These are phyloP conservation scores for Pitta sordida DNA, from an alignment of 2,113 vertebrate genomes.

Conservation along the genomic window DNA sequence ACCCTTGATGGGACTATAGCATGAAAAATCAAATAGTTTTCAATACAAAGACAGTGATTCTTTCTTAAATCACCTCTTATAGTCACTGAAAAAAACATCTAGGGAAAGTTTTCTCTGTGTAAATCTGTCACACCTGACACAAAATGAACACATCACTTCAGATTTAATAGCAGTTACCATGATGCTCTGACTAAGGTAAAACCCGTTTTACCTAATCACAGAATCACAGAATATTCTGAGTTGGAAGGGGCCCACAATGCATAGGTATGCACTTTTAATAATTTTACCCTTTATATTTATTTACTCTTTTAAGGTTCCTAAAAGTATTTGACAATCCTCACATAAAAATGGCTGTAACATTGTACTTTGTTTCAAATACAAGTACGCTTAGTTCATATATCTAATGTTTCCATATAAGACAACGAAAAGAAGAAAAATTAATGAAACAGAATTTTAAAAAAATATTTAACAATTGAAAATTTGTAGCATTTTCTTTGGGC, in stretches of 20 bases:
- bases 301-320: not conserved
- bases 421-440: not conserved
- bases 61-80: not conserved
- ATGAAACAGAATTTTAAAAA: not conserved
- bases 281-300: not conserved
- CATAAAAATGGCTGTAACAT: not conserved
- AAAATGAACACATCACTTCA: not conserved
- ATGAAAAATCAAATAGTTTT: not conserved
- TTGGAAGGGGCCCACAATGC: no score
- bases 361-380: not conserved
- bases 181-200: not conserved
- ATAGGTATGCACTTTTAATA: not conserved
- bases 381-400: not conserved
- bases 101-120: not conserved
- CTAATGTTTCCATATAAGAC: not conserved
- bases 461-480: not conserved
- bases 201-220: no score
- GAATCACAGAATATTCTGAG: no score
- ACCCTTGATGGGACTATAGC: not conserved
- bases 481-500: not conserved
- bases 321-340: not conserved
- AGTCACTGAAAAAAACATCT: not conserved
- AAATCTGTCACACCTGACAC: not conserved
- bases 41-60: not conserved
- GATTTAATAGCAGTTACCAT: constrained; percentile 21